Evolutionary conservation across 1,140 invertebrate genomes (phyloP), one percentile per base, ranked within the genome.

Genomic region (Drosophila dunni): DNA sequence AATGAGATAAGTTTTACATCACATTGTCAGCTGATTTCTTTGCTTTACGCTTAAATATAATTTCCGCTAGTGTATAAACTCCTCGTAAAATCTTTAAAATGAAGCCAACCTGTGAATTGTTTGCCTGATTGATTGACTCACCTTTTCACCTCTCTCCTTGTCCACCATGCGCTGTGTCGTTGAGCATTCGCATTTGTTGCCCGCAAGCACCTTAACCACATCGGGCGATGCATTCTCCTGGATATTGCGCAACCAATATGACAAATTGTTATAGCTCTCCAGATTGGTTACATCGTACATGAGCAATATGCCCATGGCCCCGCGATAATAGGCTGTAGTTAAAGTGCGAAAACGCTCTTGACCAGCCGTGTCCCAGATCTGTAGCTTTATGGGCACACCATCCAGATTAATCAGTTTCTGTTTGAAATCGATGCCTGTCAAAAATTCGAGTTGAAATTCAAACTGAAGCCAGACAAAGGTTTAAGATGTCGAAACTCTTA

Each of bases 241-340:
- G 73, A 97, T 97, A 93, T 97, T 97, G 90, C 96, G 94, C 38
- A 97, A 94, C 97, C 97, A 97, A 83, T 97, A 97, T 1, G 96
- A 96, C 50, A 97, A 93, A 93, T 97, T 96, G 92, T 97, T 97
- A 91, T 97, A 97, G 29, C 96, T 97, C 84, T 97, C 96, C 80
- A 97, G 93, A 91, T 96, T 97, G 15, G 96, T 97, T 29, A 97
- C 96, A 85, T 97, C 97, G 89, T 97, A 97, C 94, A 97, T 96
- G 7, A 97, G 93, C 33, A 97, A 93, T 79, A 97, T 97, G 34
- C 97, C 97, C 96, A 97, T 97, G 1, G 96, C 96, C 10, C 97
- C 96, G 62, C 97, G 93, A 91, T 97, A 97, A 91, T 97, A 97
- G 7, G 97, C 97, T 34, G 97, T 97, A 29, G 97, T 97, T 20